Evolutionary conservation across 2,113 vertebrate genomes (phyloP).

Genomic region (Plestiodon gilberti): DNA sequence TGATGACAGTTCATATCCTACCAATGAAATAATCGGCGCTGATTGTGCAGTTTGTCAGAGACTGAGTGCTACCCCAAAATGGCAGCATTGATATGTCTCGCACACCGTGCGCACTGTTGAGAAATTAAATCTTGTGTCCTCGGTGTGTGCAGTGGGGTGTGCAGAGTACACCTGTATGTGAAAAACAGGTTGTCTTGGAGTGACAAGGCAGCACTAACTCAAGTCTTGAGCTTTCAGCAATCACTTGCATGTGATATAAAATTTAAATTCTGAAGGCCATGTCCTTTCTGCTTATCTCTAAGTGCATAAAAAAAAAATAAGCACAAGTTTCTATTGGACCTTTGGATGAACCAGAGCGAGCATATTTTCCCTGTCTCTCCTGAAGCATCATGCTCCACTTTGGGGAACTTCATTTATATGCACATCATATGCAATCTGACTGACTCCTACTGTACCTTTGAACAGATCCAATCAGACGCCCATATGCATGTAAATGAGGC

Average conservation of each 20-base stretch:
- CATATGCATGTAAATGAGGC: conserved; percentile 82
- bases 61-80: background rate
- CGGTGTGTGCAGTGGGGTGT: background rate
- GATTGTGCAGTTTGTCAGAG: background rate
- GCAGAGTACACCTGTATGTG: background rate
- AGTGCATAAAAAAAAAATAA: conserved; percentile 47
- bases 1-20: background rate
- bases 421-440: conserved; percentile 78
- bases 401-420: conserved; percentile 82
- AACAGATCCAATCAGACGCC: conserved; percentile 80
- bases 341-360: conserved; percentile 72
- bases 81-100: rapidly evolving
- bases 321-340: conserved; percentile 75
- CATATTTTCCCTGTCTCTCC: conserved; percentile 75
- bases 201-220: rapidly evolving
- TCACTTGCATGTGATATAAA: conserved; percentile 14
- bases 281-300: conserved; percentile 70
- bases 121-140: background rate
- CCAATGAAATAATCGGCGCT: background rate
- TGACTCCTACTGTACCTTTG: conserved; percentile 83
- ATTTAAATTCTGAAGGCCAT: conserved; percentile 53
- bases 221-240: conserved; percentile 32
- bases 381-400: conserved; percentile 75
- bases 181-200: background rate
- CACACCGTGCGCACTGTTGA: rapidly evolving